Percentiles rank a stretch among this genome's conserved stretches.
Conservation (phyloP, 1,140 invertebrate genomes). For the Lasioglossum baleicum region DNA sequence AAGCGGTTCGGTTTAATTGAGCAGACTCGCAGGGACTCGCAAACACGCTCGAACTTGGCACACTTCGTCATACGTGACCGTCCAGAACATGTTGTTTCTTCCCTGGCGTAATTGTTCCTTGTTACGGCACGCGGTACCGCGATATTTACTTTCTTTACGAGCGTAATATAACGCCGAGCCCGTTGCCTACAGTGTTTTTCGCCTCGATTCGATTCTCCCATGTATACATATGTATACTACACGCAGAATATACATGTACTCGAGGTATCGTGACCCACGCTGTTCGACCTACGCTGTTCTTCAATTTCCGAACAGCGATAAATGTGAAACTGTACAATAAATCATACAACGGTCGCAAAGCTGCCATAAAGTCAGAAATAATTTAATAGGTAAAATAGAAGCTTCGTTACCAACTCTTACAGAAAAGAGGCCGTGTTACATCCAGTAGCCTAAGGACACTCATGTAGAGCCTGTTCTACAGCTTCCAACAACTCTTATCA, state of each 20-base stretch:
- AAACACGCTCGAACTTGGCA: conserved; percentile 31
- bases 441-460: no score
- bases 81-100: conserved; percentile 1
- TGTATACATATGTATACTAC: no score
- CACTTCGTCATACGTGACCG: conserved; percentile 32
- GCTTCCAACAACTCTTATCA: no score
- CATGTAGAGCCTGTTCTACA: no score
- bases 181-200: conserved; percentile 32
- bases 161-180: conserved; percentile 26
- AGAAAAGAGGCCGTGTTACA: no score
- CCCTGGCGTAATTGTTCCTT: conserved; percentile 37
- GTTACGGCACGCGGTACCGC: conserved; percentile 36
- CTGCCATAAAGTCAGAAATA: no score
- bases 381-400: no score
- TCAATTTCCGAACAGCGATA: no score
- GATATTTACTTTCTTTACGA: conserved; percentile 51
- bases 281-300: no score
- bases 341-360: no score
- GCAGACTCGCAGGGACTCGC: no score
- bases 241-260: background rate
- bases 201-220: conserved; percentile 19
- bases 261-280: background rate
- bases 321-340: background rate
- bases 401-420: no score
- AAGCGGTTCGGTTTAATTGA: background rate